A percentile compares a stretch with the other conserved stretches of the same genome.
These are phyloP conservation scores for Branchinecta lindahli DNA, from an alignment of 1,140 invertebrate genomes.

Conservation along the genomic window DNA sequence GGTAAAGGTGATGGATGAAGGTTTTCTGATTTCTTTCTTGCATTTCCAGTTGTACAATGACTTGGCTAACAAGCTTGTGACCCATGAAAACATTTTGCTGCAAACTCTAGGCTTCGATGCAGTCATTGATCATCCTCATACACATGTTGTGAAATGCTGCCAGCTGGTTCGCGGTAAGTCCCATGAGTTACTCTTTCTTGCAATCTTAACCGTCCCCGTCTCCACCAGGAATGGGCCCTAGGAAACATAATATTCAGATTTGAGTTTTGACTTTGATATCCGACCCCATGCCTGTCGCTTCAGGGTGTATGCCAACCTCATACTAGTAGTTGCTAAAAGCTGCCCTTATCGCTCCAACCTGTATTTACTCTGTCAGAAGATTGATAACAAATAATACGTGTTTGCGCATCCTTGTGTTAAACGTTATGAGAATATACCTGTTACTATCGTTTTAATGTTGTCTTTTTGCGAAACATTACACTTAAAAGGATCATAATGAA, in stretches of 20 bases:
- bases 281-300: background rate
- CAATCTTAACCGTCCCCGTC: background rate
- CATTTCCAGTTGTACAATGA: constrained; percentile 52
- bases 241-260: background rate
- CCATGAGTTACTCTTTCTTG: background rate
- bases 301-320: too few relatives aligned
- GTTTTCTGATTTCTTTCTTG: constrained; percentile 3
- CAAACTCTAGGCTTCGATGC: constrained; percentile 94
- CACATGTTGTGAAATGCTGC: constrained; percentile 85
- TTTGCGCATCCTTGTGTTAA: too few relatives aligned
- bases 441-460: too few relatives aligned
- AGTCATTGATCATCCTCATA: constrained; percentile 91
- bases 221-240: background rate
- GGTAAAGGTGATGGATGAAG: too few relatives aligned
- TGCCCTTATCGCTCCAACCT: constrained; percentile 22
- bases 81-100: constrained; percentile 87
- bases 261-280: constrained; percentile 14
- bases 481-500: too few relatives aligned
- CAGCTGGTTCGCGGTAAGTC: constrained; percentile 71
- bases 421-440: too few relatives aligned
- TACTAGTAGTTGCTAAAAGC: constrained; percentile 14
- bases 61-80: constrained; percentile 72
- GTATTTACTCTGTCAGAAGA: too few relatives aligned
- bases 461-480: too few relatives aligned
- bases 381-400: too few relatives aligned